Evolutionary conservation across 2,888 invertebrate genomes (phyloP), one percentile per base, ranked within the genome.

Genomic region (Tachina lurida): DNA sequence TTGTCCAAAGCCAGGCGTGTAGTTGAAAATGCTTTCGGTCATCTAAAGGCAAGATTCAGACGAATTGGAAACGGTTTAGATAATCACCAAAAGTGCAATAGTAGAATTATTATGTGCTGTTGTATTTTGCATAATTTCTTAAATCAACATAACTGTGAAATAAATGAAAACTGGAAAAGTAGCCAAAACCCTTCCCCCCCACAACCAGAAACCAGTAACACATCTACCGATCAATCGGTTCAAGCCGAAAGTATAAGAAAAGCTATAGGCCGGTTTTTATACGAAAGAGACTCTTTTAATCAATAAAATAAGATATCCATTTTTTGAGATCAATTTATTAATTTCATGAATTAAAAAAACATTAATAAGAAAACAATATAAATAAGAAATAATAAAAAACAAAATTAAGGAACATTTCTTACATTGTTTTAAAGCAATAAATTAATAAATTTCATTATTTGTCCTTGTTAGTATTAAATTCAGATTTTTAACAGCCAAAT

Each of bases 101-200:
- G 65, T 12, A 54, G 7, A 39, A 76, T 76, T n/a, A n/a, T n/a
- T 17, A 41, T 75, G 52, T 75, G 52, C 9, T 52, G 43, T 31
- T 76, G 75, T n/a, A 56, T 65, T 76, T 39, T 76, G 10, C 54
- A 76, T 10, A 76, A 76, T 31, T 76, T 68, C 58, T 17, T 77
- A 8, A 77, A 62, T 19, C 19, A 22, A 9, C 13, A 67, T n/a
- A 49, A 67, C 22, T 22, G 67, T n/a, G 15, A 13, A 17, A 67
- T 67, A 31, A 67, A 67, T 31, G 22, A 67, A 31, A 67, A 17
- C 19, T 67, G 49, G 49, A 67, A 67, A 22, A 49, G 31, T 31
- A 45, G 10, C 15, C 22, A 3, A 22, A 49, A 15, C 15, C 0
- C 19, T 15, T 43, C 47, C 7, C 49, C 1, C 15, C 67, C 31